Base-by-base conservation (phyloP, 37 sponge, comb jelly and placozoan species). In the Chondrilla cf. caribensis region DNA sequence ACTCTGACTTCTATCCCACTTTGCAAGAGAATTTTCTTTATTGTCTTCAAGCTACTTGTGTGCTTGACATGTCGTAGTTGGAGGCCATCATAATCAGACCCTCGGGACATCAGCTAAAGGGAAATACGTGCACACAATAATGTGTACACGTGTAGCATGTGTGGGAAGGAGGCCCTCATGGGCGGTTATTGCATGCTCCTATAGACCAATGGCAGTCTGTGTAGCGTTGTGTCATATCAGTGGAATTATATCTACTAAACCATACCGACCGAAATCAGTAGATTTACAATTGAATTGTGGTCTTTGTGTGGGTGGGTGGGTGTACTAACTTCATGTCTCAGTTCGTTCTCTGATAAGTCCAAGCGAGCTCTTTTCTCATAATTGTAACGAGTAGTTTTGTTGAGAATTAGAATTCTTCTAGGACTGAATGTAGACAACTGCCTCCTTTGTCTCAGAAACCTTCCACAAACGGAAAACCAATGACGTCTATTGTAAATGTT, bases 41-140 rank as follows among this genome's bases (percentile, higher is more conserved):
- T 67, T 19, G 79, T 58, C 38, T 83, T 58, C 65, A 92, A 19
- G 58, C 78, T 83, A 8, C 35, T 28, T 14, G 58, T 58, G 67
- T 92, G 93, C 9, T 38, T 37, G 24, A 51, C 11, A 22, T 86
- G 89, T 37, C 86, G 70, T 36, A 67, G 44, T 47, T 54, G 58
- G 26, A 92, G 84, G 9, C 68, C 41, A 25, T 87, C 80, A 77
- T 85, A 87, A 42, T 91, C 88, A 17, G 86, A 81, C 8, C 92
- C 92, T 31, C 72, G 18, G 55, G 35, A 19, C 21, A 79, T 39
- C 21, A 87, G 78, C 91, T 86, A 51, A 19, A 77, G 33, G 58
- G 33, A 26, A 33, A 5, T 26, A 9, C 58, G 43, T 51, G 39
- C 17, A 1, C 43, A 28, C 21, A n/a, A 14, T 5, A 39, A 25